Evolutionary conservation across 1,140 invertebrate species (phyloP), one percentile per base, ranked within the genome.

Genomic region (Hypothenemus hampei): DNA sequence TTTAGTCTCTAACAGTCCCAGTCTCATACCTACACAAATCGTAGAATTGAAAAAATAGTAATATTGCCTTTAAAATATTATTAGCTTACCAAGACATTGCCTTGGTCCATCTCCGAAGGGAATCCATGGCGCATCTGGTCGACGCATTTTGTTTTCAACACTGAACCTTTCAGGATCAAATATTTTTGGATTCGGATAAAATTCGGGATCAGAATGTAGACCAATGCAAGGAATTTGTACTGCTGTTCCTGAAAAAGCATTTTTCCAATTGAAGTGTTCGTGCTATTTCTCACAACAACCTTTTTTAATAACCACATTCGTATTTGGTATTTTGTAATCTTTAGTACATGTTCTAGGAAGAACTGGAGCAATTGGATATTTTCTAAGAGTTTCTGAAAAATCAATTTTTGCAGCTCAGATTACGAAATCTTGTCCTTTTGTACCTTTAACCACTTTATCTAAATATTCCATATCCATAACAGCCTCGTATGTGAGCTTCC

Each of bases 341-440:
- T 79, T 74, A 2, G 63, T 67, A 52, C 79, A 81, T 0, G 66
- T 0, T 8, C 81, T 71, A 48, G 81, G 78, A 0, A 78, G 60
- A 0, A 68, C 47, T 0, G 72, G 51, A 0, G 66, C 72, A 1
- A 80, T 66, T 3, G 82, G 73, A 72, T 79, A 80, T 16, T 75
- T 70, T 20, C 82, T 68, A 1, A 86, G 48, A 0, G 77, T 73
- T 67, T 86, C 84, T 56, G 58, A 13, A 69, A 69, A 51, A 41
- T 37, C n/a, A 13, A 31, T 37, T 37, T 2, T 1, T 37, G 16
- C 7, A 3, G 16, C 16, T 37, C 11, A 37, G 8, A 1, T 1
- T 31, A 11, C 13, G 13, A 3, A 1, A 2, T n/a, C 11, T 13
- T 37, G 10, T 37, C 11, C 35, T 37, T 1, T 8, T 16, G 63